Evolutionary conservation across 2,797 vertebrate species (phyloP).

Genomic region (Falco peregrinus): DNA sequence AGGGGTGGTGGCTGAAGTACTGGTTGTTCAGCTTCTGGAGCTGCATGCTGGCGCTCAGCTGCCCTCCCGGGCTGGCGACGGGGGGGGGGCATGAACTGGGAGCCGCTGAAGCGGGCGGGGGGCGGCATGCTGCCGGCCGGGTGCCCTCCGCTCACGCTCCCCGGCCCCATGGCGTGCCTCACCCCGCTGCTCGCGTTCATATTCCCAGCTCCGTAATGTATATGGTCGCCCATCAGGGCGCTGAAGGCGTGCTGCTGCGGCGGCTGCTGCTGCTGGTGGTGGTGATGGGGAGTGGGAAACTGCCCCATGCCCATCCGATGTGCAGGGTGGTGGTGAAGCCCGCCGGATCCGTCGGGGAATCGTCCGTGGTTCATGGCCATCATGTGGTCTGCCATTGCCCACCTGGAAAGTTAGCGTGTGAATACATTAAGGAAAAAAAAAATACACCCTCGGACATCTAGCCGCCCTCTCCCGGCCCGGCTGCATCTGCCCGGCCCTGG

Average conservation of each 20-base stretch:
- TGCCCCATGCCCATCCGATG: conserved; percentile 87
- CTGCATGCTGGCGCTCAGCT: conserved; percentile 88
- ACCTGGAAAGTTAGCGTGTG: conserved; percentile 73
- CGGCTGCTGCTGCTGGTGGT: conserved; percentile 81
- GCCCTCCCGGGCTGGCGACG: conserved; percentile 82
- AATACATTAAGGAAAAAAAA: neutral
- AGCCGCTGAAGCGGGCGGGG: conserved; percentile 80
- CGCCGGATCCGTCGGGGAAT: conserved; percentile 84
- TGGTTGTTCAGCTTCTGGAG: conserved; percentile 90
- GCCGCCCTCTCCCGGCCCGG: neutral
- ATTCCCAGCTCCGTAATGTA: conserved; percentile 84
- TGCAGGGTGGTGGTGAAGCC: conserved; percentile 85
- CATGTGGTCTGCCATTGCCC: conserved; percentile 87
- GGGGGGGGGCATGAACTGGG: conserved; percentile 82
- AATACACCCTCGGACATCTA: neutral
- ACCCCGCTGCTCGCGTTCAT: conserved; percentile 81
- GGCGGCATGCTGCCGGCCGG: conserved; percentile 79
- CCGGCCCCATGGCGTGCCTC: conserved; percentile 83
- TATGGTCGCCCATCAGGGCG: conserved; percentile 84
- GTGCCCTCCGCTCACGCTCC: conserved; percentile 80
- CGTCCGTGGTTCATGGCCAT: conserved; percentile 91
- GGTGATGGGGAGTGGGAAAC: conserved; percentile 82
- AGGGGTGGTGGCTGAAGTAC: conserved; percentile 88
- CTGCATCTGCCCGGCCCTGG: neutral
- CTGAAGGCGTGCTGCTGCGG: conserved; percentile 84